These are phyloP conservation scores for Catamblyrhynchus diadema DNA, from an alignment of 2,797 vertebrate species.

Conservation along the genomic window DNA sequence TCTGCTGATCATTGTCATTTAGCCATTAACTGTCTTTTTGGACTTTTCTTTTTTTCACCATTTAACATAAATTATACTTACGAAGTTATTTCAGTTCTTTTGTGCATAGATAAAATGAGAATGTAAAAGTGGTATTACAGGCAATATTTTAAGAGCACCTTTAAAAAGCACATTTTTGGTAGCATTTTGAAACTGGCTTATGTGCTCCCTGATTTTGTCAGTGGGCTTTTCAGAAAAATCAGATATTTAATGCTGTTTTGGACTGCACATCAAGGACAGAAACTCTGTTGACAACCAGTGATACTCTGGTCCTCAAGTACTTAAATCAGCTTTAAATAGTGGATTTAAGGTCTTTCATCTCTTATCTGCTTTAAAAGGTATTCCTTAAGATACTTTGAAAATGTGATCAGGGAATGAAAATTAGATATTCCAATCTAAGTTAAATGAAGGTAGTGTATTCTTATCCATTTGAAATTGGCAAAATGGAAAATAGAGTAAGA, in stretches of 20 bases:
- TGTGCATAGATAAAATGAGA: background rate
- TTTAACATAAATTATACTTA: background rate
- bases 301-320: background rate
- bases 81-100: background rate
- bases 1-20: conserved; percentile 15
- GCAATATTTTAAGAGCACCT: background rate
- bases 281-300: background rate
- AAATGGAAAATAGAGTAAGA: background rate
- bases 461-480: background rate
- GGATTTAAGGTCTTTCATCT: background rate
- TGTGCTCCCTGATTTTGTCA: background rate
- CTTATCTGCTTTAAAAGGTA: background rate
- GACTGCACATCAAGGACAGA: background rate
- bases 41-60: background rate
- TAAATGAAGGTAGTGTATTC: background rate
- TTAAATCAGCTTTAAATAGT: background rate
- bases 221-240: background rate
- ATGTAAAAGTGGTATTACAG: background rate
- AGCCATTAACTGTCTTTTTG: conserved; percentile 15
- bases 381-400: background rate
- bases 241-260: background rate
- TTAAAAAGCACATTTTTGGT: background rate
- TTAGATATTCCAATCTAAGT: background rate
- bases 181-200: background rate
- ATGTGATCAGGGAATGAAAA: background rate